phyloP scores from a whole-genome alignment of 1,140 invertebrate species.

The Triops cancriformis region DNA sequence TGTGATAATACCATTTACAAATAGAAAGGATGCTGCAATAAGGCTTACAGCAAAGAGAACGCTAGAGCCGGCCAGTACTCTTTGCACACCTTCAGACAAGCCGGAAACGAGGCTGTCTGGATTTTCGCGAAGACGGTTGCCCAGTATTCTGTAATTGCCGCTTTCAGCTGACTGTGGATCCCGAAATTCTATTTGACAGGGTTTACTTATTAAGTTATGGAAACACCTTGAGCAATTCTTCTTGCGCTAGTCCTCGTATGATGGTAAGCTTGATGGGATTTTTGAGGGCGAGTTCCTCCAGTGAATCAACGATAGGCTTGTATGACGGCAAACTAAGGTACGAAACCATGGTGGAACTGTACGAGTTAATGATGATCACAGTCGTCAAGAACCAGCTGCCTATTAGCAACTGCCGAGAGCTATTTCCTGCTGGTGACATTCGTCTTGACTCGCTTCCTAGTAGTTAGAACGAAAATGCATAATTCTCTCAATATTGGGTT shows the following conservation, averaged over 20 bases:
- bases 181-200: background rate
- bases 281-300: constrained; percentile 1
- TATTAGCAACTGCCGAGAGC: background rate
- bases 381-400: constrained; percentile 15
- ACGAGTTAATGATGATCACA: constrained; percentile 10
- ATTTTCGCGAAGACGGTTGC: background rate
- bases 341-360: constrained; percentile 12
- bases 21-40: background rate
- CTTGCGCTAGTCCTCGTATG: background rate
- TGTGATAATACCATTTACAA: background rate
- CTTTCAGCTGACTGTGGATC: background rate
- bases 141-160: background rate
- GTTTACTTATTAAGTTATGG: background rate
- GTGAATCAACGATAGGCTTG: constrained; percentile 15
- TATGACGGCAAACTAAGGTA: constrained; percentile 15
- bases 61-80: background rate
- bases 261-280: background rate
- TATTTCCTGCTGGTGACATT: background rate
- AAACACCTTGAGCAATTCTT: background rate
- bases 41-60: background rate
- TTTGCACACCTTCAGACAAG: background rate
- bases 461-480: background rate
- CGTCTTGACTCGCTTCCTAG: background rate
- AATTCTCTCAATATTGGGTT: background rate
- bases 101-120: background rate